Evolutionary conservation across 2,113 vertebrate species (phyloP), one percentile per base, ranked within the genome.

Genomic region (Blennius ocellaris): DNA sequence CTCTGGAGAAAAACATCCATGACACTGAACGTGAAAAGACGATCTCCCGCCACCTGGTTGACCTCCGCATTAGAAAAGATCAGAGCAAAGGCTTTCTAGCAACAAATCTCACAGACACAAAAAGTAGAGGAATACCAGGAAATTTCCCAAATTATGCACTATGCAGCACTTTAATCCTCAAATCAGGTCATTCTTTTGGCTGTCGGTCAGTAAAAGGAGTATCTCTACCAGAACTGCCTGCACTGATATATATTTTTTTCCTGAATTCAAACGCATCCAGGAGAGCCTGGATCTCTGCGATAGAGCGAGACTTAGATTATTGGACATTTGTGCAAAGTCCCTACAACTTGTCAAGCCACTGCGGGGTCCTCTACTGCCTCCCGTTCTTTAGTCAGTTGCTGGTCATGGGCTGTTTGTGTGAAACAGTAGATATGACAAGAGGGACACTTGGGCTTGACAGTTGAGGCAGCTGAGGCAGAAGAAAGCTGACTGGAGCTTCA

Each of bases 311-410:
- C 47, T 6, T n/a, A 1, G 6, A 14, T 10, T 54, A 44, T 53
- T 53, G 69, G 73, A 70, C 73, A 64, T 61, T 65, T 48, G 16
- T n/a, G 75, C 39, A 80, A 62, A 80, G 78, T 80, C 78, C 45
- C 30, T 61, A 68, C 48, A 47, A 79, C 72, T 74, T 77, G 76
- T 88, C 83, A 80, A 50, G 56, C 58, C 17, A 11, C 38, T 21
- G 16, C 43, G 50, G 64, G 71, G 45, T 75, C 8, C 59, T 79
- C 41, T 70, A 69, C 50, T 77, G 3, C 21, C 0, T 57, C 39
- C 69, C 80, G 63, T 76, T 89, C 73, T 80, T 89, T 86, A 84
- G 84, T 69, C 63, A 47, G 56, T 78, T 76, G 75, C 63, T 62
- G 87, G 47, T 65, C 64, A 37, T 43, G 43, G 52, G 57, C 67